Evolutionary conservation across 1,140 invertebrate species (phyloP).

Genomic region (Cotesia chilonis): DNA sequence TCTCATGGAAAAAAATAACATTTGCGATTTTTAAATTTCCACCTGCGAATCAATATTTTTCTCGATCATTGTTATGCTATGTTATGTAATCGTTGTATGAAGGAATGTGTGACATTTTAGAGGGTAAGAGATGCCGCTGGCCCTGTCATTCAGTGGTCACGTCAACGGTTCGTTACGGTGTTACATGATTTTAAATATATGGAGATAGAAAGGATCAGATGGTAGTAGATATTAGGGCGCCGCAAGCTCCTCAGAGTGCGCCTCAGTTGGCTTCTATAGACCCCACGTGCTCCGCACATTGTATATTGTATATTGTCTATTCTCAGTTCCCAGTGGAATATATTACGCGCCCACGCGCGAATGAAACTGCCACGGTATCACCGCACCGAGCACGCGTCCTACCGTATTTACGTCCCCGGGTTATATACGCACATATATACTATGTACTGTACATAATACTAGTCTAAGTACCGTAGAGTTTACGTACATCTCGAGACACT

Average conservation of each 20-base stretch:
- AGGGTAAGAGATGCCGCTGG: slow-evolving; percentile 33
- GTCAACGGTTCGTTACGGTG: slow-evolving; percentile 60
- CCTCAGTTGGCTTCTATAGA: slow-evolving; percentile 58
- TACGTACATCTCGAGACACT: not conserved
- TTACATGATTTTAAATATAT: too few species aligned
- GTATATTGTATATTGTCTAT: slow-evolving; percentile 47
- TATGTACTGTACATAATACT: not conserved
- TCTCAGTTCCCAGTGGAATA: slow-evolving; percentile 53
- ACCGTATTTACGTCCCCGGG: not conserved
- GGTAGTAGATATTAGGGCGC: slow-evolving; percentile 45
- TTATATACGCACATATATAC: too few species aligned
- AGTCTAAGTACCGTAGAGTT: not conserved
- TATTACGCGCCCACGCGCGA: slow-evolving; percentile 60
- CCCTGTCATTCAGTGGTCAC: slow-evolving; percentile 59
- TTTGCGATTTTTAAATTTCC: too few species aligned
- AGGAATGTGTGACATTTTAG: not conserved
- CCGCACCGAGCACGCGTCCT: slow-evolving; percentile 26
- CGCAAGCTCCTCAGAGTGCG: slow-evolving; percentile 45
- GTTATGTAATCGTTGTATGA: not conserved
- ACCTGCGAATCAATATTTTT: too few species aligned
- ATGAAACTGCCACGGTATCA: slow-evolving; percentile 16
- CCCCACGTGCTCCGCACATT: slow-evolving; percentile 59
- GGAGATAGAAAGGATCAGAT: too few species aligned
- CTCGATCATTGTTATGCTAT: too few species aligned
- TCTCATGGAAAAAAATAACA: too few species aligned